Conservation (phyloP, 2,113 vertebrate species). For the Hipposideros armiger region DNA sequence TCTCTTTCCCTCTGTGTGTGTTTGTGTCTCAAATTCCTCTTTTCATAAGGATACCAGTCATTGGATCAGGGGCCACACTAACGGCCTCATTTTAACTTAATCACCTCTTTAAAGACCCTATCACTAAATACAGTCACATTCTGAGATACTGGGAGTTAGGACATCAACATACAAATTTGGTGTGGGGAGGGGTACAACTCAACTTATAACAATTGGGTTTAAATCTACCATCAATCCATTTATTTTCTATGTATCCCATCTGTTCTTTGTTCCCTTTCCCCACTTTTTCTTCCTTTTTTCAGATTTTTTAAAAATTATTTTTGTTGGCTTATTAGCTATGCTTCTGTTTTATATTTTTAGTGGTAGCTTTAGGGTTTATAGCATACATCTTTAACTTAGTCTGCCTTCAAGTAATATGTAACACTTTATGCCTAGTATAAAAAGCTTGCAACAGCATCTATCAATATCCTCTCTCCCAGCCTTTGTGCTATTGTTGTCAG, state of each 20-base stretch:
- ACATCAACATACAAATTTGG: background rate
- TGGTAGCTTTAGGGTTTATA: background rate
- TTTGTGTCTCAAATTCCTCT: background rate
- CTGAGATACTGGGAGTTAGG: background rate
- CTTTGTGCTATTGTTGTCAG: background rate
- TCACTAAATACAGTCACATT: background rate
- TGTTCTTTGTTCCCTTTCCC: background rate
- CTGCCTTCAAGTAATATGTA: background rate
- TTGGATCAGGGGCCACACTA: background rate
- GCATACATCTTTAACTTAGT: background rate
- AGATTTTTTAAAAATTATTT: background rate
- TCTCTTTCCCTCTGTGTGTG: background rate
- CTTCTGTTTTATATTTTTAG: background rate
- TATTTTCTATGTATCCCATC: background rate
- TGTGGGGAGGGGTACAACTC: background rate
- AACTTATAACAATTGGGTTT: background rate
- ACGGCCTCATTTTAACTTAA: background rate
- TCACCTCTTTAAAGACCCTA: background rate
- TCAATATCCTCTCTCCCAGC: background rate
- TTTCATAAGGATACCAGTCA: background rate
- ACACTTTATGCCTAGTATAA: background rate
- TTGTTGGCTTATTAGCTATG: background rate
- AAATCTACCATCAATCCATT: background rate
- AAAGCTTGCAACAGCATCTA: background rate
- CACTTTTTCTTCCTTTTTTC: background rate